Evolutionary conservation across 2,113 vertebrate species (phyloP).

Genomic region (Labrus mixtus): DNA sequence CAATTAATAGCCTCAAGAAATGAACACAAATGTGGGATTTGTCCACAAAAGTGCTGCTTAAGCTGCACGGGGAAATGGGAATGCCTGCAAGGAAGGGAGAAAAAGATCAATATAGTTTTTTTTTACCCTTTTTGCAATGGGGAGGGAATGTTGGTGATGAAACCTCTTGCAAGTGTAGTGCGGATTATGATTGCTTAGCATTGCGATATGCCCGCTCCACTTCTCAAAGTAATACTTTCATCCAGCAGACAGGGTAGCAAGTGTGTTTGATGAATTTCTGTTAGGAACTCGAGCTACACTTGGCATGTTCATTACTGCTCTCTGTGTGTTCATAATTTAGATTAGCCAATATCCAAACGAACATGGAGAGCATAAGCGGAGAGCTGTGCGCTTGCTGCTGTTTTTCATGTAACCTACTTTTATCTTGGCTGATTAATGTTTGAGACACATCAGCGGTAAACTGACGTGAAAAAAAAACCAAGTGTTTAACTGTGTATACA

Average conservation of each 20-base stretch:
- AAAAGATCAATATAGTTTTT: constrained; percentile 76
- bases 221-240: constrained; percentile 78
- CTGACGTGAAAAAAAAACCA: constrained; percentile 36
- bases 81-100: constrained; percentile 70
- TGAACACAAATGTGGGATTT: constrained; percentile 78
- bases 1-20: constrained; percentile 80
- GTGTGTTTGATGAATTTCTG: constrained; percentile 76
- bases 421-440: constrained; percentile 50
- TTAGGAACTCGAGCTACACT: constrained; percentile 61
- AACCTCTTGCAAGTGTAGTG: constrained; percentile 81
- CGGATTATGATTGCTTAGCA: constrained; percentile 81
- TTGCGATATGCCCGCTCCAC: constrained; percentile 79
- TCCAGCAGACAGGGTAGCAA: constrained; percentile 62
- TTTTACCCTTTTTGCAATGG: constrained; percentile 48
- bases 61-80: constrained; percentile 80
- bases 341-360: constrained; percentile 48
- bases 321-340: constrained; percentile 67
- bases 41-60: constrained; percentile 81
- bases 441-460: constrained; percentile 33
- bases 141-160: constrained; percentile 81
- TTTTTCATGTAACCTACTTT: constrained; percentile 67
- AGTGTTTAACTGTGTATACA: background rate
- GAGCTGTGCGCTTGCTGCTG: constrained; percentile 25
- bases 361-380: constrained; percentile 18
- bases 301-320: constrained; percentile 64